These are phyloP conservation scores for Columba guinea DNA, from an alignment of 2,797 vertebrate species.

Conservation along the genomic window DNA sequence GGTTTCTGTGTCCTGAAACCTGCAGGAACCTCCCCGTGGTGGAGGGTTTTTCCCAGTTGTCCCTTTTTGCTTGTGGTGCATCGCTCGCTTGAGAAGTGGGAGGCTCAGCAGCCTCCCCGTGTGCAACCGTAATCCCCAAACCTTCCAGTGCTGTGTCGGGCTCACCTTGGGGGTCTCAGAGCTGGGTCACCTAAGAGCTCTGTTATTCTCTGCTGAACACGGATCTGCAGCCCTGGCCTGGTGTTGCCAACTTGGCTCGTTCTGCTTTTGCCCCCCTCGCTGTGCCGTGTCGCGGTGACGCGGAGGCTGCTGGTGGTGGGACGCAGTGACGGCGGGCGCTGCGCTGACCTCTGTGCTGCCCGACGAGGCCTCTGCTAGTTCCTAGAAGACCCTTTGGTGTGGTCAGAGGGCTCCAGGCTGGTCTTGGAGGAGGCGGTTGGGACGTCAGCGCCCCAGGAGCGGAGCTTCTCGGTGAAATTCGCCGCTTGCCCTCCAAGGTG, in stretches of 20 bases:
- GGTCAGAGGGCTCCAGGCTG: background rate
- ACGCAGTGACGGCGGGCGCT: fast-evolving
- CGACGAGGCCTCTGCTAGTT: background rate
- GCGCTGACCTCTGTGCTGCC: fast-evolving
- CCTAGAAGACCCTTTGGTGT: too few species aligned
- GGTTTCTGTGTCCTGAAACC: background rate
- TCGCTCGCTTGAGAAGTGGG: background rate
- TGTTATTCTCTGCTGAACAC: background rate
- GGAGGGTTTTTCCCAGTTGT: background rate
- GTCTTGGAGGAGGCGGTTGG: background rate
- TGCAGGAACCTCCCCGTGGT: background rate
- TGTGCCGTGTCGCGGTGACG: background rate
- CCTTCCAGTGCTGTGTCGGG: fast-evolving
- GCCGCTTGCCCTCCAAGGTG: background rate
- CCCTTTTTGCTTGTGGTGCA: background rate
- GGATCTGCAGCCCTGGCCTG: fast-evolving
- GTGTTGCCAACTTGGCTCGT: background rate
- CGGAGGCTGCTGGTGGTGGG: background rate
- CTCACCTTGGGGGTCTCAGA: too few species aligned
- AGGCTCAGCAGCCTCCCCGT: too few species aligned
- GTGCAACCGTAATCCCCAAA: too few species aligned
- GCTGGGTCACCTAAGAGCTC: background rate
- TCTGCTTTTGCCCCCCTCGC: background rate
- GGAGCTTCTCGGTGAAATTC: fast-evolving
- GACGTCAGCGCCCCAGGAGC: background rate